These are phyloP conservation scores for Procavia capensis DNA, from an alignment of 2,113 vertebrate genomes.

Conservation along the genomic window DNA sequence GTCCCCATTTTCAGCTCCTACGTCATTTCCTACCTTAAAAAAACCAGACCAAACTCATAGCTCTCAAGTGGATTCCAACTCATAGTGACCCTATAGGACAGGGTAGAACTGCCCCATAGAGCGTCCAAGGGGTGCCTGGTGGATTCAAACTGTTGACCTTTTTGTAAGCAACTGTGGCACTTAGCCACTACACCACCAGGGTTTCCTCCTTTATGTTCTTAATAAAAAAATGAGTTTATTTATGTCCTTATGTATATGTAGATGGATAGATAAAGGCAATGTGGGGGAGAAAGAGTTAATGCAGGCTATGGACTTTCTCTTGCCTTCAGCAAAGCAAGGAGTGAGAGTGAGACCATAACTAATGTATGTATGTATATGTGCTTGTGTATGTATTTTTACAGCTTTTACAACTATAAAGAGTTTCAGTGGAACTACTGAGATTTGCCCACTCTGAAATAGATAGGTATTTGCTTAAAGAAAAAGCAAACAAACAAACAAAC, in stretches of 20 bases:
- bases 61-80: too few relatives aligned
- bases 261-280: not conserved
- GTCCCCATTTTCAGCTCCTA: not conserved
- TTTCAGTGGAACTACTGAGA: not conserved
- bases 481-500: not conserved
- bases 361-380: not conserved
- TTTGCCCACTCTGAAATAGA: constrained; percentile 16
- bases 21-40: not conserved
- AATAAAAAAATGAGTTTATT: not conserved
- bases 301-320: not conserved
- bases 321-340: not conserved
- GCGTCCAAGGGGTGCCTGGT: too few relatives aligned
- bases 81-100: too few relatives aligned
- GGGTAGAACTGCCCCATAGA: too few relatives aligned
- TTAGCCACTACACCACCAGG: too few relatives aligned
- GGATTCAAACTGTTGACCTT: too few relatives aligned
- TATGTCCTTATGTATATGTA: not conserved
- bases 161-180: too few relatives aligned
- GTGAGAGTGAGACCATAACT: not conserved
- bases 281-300: not conserved
- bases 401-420: not conserved
- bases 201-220: not conserved
- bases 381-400: not conserved
- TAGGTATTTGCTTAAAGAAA: too few relatives aligned
- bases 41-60: too few relatives aligned